A percentile compares a stretch with the other conserved stretches of the same genome.
phyloP scores from a whole-genome alignment of 2,113 vertebrate genomes.

The Nycticorax nycticorax region DNA sequence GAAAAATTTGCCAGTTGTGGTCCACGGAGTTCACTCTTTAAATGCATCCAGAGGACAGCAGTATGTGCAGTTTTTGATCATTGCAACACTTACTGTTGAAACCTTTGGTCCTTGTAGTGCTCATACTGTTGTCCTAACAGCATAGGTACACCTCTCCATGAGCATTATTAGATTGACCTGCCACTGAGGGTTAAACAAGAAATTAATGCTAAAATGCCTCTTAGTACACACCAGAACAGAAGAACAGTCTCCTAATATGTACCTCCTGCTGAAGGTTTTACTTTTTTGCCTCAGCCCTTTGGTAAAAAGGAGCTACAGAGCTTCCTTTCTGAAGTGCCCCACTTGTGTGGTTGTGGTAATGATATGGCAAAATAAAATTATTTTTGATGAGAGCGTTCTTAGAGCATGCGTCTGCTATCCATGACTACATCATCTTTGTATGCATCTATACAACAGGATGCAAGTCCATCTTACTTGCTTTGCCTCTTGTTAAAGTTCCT shows the following conservation, averaged over 20 bases:
- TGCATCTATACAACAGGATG: fast-evolving
- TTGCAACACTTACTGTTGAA: neutral
- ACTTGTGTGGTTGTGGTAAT: neutral
- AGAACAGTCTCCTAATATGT: neutral
- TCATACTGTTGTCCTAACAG: neutral
- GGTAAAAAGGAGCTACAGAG: neutral
- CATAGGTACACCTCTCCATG: neutral
- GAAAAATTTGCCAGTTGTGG: neutral
- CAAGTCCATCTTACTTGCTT: neutral
- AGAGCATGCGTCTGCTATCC: neutral
- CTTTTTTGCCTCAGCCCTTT: neutral
- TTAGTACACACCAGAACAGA: neutral
- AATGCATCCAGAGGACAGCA: neutral
- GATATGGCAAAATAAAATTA: neutral
- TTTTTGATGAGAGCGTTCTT: neutral
- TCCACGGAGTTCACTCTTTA: neutral
- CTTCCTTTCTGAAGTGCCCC: neutral
- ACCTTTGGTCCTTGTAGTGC: neutral
- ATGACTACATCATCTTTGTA: neutral
- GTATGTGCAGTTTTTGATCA: neutral
- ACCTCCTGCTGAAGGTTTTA: neutral
- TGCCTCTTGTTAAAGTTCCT: neutral
- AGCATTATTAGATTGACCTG: neutral
- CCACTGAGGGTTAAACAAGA: neutral
- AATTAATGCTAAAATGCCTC: neutral